Conservation (phyloP, 1,140 invertebrate genomes). For the Apis laboriosa region DNA sequence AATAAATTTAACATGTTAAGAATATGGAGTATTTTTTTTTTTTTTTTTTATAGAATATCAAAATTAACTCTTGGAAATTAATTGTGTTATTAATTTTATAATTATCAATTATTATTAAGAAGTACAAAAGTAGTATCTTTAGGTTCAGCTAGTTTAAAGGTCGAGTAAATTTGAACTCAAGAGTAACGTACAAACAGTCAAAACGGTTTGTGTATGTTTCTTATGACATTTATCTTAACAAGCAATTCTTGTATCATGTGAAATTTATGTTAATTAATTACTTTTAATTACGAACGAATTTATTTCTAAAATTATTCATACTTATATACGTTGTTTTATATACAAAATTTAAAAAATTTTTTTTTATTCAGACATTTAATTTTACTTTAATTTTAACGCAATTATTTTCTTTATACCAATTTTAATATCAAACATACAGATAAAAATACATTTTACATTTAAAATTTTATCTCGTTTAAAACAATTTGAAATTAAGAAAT, state of each 20-base stretch:
- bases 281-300: neutral
- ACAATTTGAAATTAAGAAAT: neutral
- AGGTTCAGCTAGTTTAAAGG: neutral
- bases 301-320: neutral
- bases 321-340: neutral
- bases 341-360: neutral
- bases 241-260: neutral
- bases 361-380: neutral
- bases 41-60: too few relatives aligned
- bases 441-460: neutral
- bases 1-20: too few relatives aligned
- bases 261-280: constrained; percentile 7
- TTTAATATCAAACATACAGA: neutral
- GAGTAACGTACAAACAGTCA: neutral
- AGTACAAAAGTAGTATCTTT: neutral
- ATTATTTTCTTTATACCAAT: neutral
- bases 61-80: too few relatives aligned
- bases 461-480: neutral
- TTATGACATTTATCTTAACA: constrained; percentile 1
- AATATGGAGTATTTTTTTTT: too few relatives aligned
- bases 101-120: too few relatives aligned
- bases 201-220: constrained; percentile 38
- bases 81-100: too few relatives aligned
- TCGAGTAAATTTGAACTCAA: constrained; percentile 2
- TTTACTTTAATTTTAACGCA: too few relatives aligned